These are phyloP conservation scores for Pipistrellus kuhlii DNA, from an alignment of 2,797 vertebrate species.

Conservation along the genomic window DNA sequence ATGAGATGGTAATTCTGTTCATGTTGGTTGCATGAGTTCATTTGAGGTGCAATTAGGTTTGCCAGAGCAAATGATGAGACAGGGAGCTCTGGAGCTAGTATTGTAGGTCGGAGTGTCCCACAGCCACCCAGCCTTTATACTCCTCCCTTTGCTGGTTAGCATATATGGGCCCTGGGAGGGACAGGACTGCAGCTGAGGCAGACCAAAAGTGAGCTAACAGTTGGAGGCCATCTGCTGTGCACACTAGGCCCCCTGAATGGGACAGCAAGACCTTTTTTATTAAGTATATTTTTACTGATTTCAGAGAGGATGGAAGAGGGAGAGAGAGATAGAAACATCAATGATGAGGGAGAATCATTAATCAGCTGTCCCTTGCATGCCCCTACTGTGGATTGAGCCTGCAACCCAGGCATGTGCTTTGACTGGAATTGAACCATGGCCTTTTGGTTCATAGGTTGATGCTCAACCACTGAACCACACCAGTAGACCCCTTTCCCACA, in stretches of 20 bases:
- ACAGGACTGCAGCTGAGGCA: background rate
- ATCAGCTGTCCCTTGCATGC: too few relatives aligned
- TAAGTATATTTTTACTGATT: background rate
- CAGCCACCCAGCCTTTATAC: background rate
- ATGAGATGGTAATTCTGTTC: slow-evolving; percentile 8
- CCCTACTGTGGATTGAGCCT: too few relatives aligned
- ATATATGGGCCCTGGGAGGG: background rate
- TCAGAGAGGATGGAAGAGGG: too few relatives aligned
- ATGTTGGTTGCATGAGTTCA: slow-evolving; percentile 9
- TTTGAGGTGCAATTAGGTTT: slow-evolving; percentile 4
- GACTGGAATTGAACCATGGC: too few relatives aligned
- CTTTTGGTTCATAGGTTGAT: too few relatives aligned
- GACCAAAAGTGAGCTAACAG: background rate
- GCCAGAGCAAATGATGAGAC: background rate
- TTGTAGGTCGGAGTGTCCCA: background rate
- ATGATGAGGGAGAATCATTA: too few relatives aligned
- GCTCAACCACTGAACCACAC: too few relatives aligned
- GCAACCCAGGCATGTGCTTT: too few relatives aligned
- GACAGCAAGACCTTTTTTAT: background rate
- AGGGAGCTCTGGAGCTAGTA: background rate
- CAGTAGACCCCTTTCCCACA: background rate
- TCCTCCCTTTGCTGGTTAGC: background rate
- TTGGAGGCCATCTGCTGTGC: background rate
- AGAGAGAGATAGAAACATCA: too few relatives aligned
- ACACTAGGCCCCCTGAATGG: background rate